phyloP scores from a whole-genome alignment of 1,140 invertebrate species.

The Drosophila nigrodunni region DNA sequence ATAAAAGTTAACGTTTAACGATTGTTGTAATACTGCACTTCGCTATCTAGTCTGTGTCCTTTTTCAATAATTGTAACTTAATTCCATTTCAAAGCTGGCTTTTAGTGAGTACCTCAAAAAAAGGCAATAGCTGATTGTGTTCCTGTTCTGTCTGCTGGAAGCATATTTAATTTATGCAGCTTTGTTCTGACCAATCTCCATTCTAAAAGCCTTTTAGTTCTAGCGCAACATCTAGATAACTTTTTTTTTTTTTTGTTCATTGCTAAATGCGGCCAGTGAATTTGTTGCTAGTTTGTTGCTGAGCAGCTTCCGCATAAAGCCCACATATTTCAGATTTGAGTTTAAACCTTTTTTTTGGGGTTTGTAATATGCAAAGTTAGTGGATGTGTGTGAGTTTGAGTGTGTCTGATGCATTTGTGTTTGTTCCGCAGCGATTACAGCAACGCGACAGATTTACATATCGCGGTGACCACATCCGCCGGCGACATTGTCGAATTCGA shows the following conservation, averaged over 20 bases:
- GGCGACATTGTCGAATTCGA: slow-evolving; percentile 92
- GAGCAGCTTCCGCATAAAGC: slow-evolving; percentile 13
- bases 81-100: too few relatives aligned
- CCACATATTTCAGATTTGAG: slow-evolving; percentile 29
- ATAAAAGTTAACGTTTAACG: too few relatives aligned
- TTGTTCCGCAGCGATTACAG: slow-evolving; percentile 88
- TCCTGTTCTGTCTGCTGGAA: slow-evolving; percentile 2
- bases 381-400: not conserved
- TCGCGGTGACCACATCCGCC: slow-evolving; percentile 91
- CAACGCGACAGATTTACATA: slow-evolving; percentile 92
- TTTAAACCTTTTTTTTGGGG: slow-evolving; percentile 42
- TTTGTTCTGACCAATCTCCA: not conserved
- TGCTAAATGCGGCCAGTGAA: slow-evolving; percentile 22
- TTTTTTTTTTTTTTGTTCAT: slow-evolving; percentile 7
- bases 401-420: slow-evolving; percentile 55
- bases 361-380: slow-evolving; percentile 50
- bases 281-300: slow-evolving; percentile 6
- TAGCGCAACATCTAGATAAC: not conserved
- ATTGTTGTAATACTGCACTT: too few relatives aligned
- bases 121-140: not conserved
- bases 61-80: too few relatives aligned
- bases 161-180: not conserved
- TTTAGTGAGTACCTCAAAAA: too few relatives aligned
- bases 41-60: too few relatives aligned
- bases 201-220: slow-evolving; percentile 11